phyloP scores from a whole-genome alignment of 2,797 vertebrate species.

The Tragopan temminckii region DNA sequence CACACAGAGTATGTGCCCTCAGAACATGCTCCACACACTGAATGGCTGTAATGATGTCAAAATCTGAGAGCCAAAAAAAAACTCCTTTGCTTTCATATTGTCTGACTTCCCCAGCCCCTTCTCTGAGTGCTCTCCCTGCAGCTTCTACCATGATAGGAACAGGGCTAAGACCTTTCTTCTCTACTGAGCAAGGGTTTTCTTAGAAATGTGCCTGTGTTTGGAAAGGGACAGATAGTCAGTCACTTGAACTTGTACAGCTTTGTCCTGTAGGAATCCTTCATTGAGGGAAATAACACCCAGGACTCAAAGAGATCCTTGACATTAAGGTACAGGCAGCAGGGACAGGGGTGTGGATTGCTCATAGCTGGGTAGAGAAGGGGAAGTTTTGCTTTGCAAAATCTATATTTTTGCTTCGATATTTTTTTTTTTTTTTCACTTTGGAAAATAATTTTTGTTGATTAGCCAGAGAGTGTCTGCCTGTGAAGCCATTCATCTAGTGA shows the following conservation, averaged over 20 bases:
- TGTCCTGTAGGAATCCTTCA: neutral
- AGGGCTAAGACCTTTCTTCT: neutral
- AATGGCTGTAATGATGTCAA: rapidly evolving
- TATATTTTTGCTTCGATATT: neutral
- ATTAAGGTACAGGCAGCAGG: neutral
- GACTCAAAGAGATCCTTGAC: neutral
- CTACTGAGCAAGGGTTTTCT: neutral
- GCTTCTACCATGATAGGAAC: neutral
- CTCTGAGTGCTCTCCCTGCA: neutral
- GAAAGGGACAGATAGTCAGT: neutral
- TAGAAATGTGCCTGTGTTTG: rapidly evolving
- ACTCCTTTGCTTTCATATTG: neutral
- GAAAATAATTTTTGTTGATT: neutral
- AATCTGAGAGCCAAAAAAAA: neutral
- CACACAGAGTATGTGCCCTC: neutral
- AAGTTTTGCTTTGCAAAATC: neutral
- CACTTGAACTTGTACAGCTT: neutral
- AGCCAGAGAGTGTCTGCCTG: neutral
- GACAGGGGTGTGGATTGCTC: rapidly evolving
- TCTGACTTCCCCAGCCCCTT: neutral
- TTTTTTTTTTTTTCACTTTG: neutral
- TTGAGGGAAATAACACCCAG: neutral
- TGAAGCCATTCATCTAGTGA: neutral
- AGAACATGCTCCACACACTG: neutral
- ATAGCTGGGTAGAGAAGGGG: rapidly evolving